Percentiles rank a stretch among this genome's conserved stretches.
phyloP scores from a whole-genome alignment of 2,113 vertebrate species.

The Oryzias woworae region DNA sequence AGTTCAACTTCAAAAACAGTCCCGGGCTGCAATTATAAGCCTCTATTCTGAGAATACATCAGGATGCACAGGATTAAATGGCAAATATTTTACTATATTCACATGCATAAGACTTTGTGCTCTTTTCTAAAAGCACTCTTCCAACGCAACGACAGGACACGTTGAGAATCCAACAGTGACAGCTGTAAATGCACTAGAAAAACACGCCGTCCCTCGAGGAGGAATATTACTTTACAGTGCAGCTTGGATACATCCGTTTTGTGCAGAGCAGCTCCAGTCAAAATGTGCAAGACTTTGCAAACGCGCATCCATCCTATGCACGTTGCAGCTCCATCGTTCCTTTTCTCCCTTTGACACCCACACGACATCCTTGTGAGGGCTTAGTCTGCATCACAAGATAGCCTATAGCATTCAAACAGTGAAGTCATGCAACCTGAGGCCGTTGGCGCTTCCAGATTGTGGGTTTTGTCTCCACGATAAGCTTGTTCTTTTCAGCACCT shows the following conservation, averaged over 20 bases:
- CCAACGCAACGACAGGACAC: constrained; percentile 20
- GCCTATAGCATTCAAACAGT: constrained; percentile 52
- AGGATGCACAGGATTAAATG: constrained; percentile 2
- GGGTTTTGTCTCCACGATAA: constrained; percentile 5
- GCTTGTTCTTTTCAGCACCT: constrained; percentile 58
- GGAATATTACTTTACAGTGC: constrained; percentile 43
- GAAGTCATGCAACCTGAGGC: constrained; percentile 60
- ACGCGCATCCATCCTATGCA: constrained; percentile 30
- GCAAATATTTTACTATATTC: constrained; percentile 25
- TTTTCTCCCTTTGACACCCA: constrained; percentile 28
- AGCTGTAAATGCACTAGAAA: constrained; percentile 50
- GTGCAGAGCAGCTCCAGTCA: constrained; percentile 30
- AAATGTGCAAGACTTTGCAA: constrained; percentile 31
- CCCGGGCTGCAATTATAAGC: not conserved
- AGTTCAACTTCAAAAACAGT: constrained; percentile 5
- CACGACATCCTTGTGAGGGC: constrained; percentile 45
- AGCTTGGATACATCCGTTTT: constrained; percentile 44
- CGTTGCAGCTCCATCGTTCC: constrained; percentile 28
- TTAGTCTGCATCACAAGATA: constrained; percentile 51
- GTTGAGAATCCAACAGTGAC: constrained; percentile 31
- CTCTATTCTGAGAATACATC: constrained; percentile 1
- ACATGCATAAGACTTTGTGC: not conserved
- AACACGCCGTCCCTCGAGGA: constrained; percentile 49
- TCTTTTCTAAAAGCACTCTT: constrained; percentile 9
- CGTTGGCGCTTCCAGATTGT: constrained; percentile 20